These are phyloP conservation scores for Oligia strigilis DNA, from an alignment of 2,888 invertebrate genomes.

Conservation along the genomic window DNA sequence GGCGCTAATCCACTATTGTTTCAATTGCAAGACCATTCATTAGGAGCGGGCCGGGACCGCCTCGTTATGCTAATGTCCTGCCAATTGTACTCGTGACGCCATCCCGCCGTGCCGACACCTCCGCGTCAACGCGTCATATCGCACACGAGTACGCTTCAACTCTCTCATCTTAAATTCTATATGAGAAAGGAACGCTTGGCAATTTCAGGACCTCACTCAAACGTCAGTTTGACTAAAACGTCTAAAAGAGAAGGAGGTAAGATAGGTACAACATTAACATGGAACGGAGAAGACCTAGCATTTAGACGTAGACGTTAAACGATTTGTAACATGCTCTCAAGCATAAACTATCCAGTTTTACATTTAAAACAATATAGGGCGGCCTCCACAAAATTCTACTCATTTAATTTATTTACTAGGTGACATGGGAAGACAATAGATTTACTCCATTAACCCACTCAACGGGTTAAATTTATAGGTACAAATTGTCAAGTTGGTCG, in stretches of 20 bases:
- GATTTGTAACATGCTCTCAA: slow-evolving; percentile 20
- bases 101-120: slow-evolving; percentile 53
- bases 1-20: slow-evolving; percentile 85
- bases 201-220: slow-evolving; percentile 58
- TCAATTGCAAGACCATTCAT: slow-evolving; percentile 88
- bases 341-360: slow-evolving; percentile 35
- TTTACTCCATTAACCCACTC: slow-evolving; percentile 59
- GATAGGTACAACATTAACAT: slow-evolving; percentile 35
- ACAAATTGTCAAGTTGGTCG: slow-evolving; percentile 66
- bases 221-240: slow-evolving; percentile 46
- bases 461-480: slow-evolving; percentile 65
- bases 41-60: slow-evolving; percentile 76
- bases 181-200: slow-evolving; percentile 46
- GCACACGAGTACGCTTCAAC: slow-evolving; percentile 40
- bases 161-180: slow-evolving; percentile 49
- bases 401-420: slow-evolving; percentile 57
- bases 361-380: slow-evolving; percentile 27
- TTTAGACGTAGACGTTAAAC: slow-evolving; percentile 29
- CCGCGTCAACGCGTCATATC: slow-evolving; percentile 62
- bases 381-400: slow-evolving; percentile 30
- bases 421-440: slow-evolving; percentile 61
- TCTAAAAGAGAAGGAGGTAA: slow-evolving; percentile 43
- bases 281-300: slow-evolving; percentile 26
- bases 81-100: slow-evolving; percentile 72
- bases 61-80: slow-evolving; percentile 85